Percentiles rank a stretch among this genome's conserved stretches.
Conservation (phyloP, 2,797 vertebrate species). For the Tachyglossus aculeatus region DNA sequence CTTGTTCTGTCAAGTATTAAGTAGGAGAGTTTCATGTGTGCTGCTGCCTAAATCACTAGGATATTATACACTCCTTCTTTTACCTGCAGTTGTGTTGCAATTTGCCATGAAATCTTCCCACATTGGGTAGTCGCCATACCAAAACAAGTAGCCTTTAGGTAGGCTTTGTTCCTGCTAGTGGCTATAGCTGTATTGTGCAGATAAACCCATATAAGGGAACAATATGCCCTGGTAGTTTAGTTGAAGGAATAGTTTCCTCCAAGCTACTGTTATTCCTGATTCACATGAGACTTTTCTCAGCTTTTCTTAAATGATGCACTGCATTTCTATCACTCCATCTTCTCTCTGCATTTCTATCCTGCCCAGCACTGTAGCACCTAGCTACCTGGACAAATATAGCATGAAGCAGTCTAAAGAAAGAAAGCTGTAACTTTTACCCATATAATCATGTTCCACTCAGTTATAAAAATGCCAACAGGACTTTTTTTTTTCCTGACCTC, state of each 20-base stretch:
- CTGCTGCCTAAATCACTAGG: slow-evolving; percentile 36
- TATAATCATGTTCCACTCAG: too few relatives aligned
- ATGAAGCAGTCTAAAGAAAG: too few relatives aligned
- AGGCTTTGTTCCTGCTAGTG: slow-evolving; percentile 23
- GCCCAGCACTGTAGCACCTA: too few relatives aligned
- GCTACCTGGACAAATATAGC: too few relatives aligned
- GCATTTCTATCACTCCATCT: not conserved
- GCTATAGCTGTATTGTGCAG: not conserved
- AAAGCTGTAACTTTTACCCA: too few relatives aligned
- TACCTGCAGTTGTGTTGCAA: slow-evolving; percentile 37
- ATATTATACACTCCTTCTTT: slow-evolving; percentile 2
- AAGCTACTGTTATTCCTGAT: not conserved
- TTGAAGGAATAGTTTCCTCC: not conserved
- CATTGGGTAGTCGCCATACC: slow-evolving; percentile 4
- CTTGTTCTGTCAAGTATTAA: not conserved
- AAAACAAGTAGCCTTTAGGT: slow-evolving; percentile 15
- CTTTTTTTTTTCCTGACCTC: not conserved
- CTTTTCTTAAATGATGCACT: not conserved
- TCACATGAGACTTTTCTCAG: not conserved
- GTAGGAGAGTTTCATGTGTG: slow-evolving; percentile 29
- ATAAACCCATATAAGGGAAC: not conserved
- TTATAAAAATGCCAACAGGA: too few relatives aligned
- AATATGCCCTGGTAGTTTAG: not conserved
- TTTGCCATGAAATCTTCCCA: slow-evolving; percentile 39
- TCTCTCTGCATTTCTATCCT: not conserved